phyloP scores from a whole-genome alignment of 2,113 vertebrate species.

The Sterna hirundo region DNA sequence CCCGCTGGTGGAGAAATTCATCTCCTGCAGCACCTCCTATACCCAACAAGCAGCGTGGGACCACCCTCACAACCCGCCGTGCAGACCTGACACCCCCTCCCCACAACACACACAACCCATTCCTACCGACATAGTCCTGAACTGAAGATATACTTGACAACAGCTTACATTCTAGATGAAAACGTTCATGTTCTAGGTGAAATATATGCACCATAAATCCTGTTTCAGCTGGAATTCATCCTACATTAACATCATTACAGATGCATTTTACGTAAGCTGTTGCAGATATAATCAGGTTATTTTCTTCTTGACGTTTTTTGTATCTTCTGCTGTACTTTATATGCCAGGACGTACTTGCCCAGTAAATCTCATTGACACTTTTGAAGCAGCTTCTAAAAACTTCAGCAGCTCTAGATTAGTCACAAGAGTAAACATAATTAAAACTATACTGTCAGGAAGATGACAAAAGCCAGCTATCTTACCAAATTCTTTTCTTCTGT shows the following conservation, averaged over 20 bases:
- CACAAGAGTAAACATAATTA: background rate
- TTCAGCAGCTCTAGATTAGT: background rate
- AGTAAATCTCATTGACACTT: background rate
- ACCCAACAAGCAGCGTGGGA: background rate
- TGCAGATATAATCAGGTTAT: background rate
- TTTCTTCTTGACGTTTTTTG: background rate
- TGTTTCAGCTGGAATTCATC: background rate
- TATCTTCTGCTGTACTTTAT: background rate
- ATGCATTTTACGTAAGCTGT: background rate
- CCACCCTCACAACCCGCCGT: background rate
- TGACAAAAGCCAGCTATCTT: background rate
- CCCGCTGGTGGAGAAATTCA: fast-evolving
- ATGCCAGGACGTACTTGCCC: background rate
- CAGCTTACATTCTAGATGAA: background rate
- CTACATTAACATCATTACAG: background rate
- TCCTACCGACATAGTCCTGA: background rate
- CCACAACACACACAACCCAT: background rate
- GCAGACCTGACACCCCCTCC: background rate
- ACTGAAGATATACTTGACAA: background rate
- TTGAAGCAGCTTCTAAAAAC: background rate
- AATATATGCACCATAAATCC: background rate
- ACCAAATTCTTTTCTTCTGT: background rate
- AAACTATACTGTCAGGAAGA: background rate
- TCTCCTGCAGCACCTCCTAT: background rate
- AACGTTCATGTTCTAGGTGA: background rate